A percentile compares a stretch with the other conserved stretches of the same genome.
phyloP scores from a whole-genome alignment of 2,888 invertebrate genomes.

The Drosophila bunnanda region DNA sequence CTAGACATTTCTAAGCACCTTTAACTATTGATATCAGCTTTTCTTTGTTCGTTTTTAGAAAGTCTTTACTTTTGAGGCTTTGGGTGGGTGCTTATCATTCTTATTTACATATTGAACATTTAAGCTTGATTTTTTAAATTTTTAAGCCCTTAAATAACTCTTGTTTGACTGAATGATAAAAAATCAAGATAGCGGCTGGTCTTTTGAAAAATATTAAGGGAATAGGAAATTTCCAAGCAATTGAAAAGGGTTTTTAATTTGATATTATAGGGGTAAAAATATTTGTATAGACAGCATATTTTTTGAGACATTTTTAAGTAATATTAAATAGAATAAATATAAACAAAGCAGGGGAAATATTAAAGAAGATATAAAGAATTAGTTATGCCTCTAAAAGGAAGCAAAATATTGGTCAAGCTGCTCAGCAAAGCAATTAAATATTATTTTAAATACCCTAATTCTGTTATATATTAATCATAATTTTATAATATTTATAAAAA shows the following conservation, averaged over 20 bases:
- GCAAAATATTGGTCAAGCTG: neutral
- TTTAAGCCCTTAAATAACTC: neutral
- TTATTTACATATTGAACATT: constrained; percentile 19
- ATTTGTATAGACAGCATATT: neutral
- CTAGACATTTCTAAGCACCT: neutral
- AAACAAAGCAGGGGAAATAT: neutral
- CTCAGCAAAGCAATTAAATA: neutral
- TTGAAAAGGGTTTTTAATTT: neutral
- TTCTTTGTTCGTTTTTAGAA: neutral
- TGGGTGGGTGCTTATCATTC: neutral
- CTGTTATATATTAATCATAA: too few species aligned
- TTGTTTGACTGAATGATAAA: constrained; percentile 18
- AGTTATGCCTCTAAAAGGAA: neutral
- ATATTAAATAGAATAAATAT: neutral
- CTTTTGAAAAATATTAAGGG: neutral
- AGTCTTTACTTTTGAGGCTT: constrained; percentile 6
- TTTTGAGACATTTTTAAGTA: neutral
- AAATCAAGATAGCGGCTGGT: constrained; percentile 8
- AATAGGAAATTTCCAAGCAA: neutral
- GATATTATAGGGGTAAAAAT: neutral
- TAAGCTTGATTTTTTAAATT: neutral
- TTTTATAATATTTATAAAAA: too few species aligned
- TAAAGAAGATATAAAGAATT: neutral
- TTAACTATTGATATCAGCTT: constrained; percentile 3
- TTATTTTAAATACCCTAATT: neutral